Evolutionary conservation across 2,113 vertebrate species (phyloP).

Genomic region (Petrocephalus zakoni): DNA sequence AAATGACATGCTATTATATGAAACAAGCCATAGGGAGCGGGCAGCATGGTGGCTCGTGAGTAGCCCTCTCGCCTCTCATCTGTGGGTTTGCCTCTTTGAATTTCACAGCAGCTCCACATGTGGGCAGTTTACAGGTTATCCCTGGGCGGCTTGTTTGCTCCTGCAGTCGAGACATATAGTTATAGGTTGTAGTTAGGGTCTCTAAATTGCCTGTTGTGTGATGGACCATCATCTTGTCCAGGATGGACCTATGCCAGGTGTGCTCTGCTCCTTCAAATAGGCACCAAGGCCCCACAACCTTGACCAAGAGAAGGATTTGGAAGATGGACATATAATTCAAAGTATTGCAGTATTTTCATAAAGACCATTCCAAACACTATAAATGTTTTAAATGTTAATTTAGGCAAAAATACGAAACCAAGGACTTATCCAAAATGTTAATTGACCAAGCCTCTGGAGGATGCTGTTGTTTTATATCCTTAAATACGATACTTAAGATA

Average conservation of each 20-base stretch:
- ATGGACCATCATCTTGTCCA: not conserved
- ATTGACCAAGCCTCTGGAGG: not conserved
- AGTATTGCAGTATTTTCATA: not conserved
- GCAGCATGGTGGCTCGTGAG: not conserved
- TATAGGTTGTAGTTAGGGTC: not conserved
- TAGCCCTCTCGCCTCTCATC: not conserved
- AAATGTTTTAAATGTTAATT: not conserved
- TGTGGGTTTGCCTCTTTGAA: not conserved
- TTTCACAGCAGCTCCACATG: not conserved
- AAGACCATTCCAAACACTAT: not conserved
- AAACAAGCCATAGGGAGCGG: not conserved
- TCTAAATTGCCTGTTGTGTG: not conserved
- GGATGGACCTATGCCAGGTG: not conserved
- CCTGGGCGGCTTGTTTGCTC: not conserved
- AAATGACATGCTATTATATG: not conserved
- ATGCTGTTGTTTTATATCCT: not conserved
- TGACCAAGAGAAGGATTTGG: not conserved
- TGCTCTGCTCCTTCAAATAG: not conserved
- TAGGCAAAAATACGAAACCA: not conserved
- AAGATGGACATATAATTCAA: not conserved
- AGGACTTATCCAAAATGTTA: not conserved
- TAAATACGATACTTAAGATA: not conserved
- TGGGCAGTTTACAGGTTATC: not conserved
- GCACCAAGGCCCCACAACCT: not conserved
- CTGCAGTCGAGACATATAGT: not conserved